phyloP scores from a whole-genome alignment of 2,113 vertebrate species.

The Phylloscopus whistleri region DNA sequence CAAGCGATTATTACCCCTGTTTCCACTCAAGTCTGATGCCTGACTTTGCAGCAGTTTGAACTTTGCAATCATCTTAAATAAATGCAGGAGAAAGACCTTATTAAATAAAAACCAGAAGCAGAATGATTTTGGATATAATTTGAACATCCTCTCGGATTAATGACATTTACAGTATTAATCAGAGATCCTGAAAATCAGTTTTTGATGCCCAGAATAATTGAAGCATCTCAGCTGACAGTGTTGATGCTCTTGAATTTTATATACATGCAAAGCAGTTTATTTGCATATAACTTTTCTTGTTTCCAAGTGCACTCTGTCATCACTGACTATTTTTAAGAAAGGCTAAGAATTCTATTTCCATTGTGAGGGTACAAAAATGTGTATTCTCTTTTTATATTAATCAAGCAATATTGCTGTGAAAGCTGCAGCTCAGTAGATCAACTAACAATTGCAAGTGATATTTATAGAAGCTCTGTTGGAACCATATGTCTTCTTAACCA shows the following conservation, averaged over 20 bases:
- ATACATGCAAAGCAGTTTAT: not conserved
- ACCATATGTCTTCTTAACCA: not conserved
- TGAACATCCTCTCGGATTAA: not conserved
- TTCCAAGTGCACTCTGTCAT: not conserved
- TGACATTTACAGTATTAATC: slow-evolving; percentile 1
- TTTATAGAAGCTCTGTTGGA: not conserved
- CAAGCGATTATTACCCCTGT: not conserved
- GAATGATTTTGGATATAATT: slow-evolving; percentile 7
- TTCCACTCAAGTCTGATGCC: not conserved
- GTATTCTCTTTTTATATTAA: not conserved
- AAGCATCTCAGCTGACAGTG: not conserved
- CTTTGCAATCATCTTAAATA: slow-evolving; percentile 12
- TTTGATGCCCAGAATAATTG: not conserved
- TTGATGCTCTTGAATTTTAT: not conserved
- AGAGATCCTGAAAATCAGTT: not conserved
- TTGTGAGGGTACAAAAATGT: not conserved
- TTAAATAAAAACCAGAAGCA: slow-evolving; percentile 3
- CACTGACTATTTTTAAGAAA: not conserved
- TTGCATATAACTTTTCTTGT: not conserved
- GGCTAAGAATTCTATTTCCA: not conserved
- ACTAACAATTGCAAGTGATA: not conserved
- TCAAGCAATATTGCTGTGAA: not conserved
- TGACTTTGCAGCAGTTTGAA: slow-evolving; percentile 7
- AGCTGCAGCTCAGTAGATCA: not conserved
- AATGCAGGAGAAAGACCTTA: not conserved